Conservation (phyloP, 2,113 vertebrate genomes). For the Rhinolophus ferrumequinum region DNA sequence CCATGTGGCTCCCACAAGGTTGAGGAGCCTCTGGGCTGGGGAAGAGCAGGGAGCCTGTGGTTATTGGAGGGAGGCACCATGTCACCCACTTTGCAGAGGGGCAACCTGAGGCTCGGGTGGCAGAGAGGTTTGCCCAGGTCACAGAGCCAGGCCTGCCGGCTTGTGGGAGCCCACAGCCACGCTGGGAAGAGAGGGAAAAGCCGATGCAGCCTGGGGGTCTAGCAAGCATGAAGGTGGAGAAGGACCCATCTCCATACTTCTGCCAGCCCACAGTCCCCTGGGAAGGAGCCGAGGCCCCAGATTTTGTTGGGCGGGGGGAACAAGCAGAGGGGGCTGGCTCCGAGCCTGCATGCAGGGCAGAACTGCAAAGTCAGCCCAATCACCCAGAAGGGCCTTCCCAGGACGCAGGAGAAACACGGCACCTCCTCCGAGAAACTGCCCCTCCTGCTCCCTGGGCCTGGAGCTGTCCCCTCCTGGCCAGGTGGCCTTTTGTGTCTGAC, state of each 20-base stretch:
- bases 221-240: background rate
- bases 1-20: accelerated
- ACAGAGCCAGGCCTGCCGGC: background rate
- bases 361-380: background rate
- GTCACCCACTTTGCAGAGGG: background rate
- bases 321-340: background rate
- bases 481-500: background rate
- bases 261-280: background rate
- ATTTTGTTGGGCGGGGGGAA: background rate
- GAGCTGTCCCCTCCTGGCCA: background rate
- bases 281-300: background rate
- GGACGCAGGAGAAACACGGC: background rate
- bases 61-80: background rate
- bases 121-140: background rate
- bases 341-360: background rate
- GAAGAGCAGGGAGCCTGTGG: background rate
- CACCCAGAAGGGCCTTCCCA: background rate
- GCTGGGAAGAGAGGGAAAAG: background rate
- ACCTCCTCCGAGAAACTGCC: background rate
- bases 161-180: background rate
- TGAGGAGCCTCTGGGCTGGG: background rate
- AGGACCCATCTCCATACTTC: background rate
- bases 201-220: background rate
- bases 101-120: background rate
- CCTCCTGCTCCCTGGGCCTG: background rate